phyloP scores from a whole-genome alignment of 92 coral and sea anemone species.

The Muricea muricata region DNA sequence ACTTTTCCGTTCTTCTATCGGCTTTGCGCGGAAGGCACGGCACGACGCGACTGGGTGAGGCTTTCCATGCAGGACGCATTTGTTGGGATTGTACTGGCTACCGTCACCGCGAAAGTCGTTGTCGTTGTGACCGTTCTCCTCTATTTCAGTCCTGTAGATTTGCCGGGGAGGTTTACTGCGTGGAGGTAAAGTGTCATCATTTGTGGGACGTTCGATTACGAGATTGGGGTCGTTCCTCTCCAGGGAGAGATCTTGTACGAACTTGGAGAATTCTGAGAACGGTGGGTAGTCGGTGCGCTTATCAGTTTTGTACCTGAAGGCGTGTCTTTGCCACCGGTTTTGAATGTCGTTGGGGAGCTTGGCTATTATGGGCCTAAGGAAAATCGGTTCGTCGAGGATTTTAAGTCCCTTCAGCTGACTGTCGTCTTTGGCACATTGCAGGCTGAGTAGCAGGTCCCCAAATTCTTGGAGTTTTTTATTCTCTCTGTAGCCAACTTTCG shows the following conservation, averaged over 20 bases:
- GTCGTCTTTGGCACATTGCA: conserved; percentile 63
- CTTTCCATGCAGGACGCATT: conserved; percentile 53
- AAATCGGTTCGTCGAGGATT: conserved; percentile 57
- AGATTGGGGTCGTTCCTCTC: conserved; percentile 70
- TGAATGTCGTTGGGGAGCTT: conserved; percentile 63
- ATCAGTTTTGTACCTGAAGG: conserved; percentile 37
- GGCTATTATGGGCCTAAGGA: conserved; percentile 30
- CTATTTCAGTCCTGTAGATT: background rate
- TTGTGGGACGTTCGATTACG: conserved; percentile 18
- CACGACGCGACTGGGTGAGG: conserved; percentile 57
- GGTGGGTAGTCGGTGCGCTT: conserved; percentile 58
- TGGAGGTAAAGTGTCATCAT: background rate
- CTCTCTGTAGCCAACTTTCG: conserved; percentile 46
- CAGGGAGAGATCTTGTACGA: conserved; percentile 57
- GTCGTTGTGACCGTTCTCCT: background rate
- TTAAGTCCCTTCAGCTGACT: conserved; percentile 64
- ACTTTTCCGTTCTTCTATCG: conserved; percentile 26
- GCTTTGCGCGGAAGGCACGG: conserved; percentile 56
- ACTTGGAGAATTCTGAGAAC: conserved; percentile 55
- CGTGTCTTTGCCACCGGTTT: conserved; percentile 65
- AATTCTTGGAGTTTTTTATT: conserved; percentile 64
- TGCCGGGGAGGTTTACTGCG: background rate
- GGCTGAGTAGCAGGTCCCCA: conserved; percentile 63
- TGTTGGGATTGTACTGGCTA: conserved; percentile 5
- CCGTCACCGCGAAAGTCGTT: background rate